A percentile compares a stretch with the other conserved stretches of the same genome.
These are phyloP conservation scores for Leistus spinibarbis DNA, from an alignment of 2,888 invertebrate species.

Conservation along the genomic window DNA sequence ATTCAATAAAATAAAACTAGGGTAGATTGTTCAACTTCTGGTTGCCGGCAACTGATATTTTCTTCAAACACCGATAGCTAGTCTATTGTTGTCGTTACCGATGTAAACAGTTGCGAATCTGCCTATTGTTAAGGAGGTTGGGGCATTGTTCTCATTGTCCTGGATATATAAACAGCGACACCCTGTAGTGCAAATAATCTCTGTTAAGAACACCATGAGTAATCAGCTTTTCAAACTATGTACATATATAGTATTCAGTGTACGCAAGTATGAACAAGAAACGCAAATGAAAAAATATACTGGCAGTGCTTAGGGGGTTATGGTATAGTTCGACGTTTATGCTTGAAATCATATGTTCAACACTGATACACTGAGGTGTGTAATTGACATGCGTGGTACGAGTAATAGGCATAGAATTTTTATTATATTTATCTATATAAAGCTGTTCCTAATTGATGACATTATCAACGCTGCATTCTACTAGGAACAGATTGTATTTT, in stretches of 20 bases:
- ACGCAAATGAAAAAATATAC: not conserved
- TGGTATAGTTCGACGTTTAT: not conserved
- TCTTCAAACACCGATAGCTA: constrained; percentile 44
- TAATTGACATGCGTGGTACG: not conserved
- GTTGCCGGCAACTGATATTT: not conserved
- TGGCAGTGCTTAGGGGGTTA: constrained; percentile 21
- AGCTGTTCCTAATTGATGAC: too few species aligned
- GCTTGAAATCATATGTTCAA: not conserved
- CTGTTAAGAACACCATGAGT: constrained; percentile 49
- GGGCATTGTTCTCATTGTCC: constrained; percentile 52
- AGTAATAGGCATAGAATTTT: not conserved
- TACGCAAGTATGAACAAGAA: not conserved
- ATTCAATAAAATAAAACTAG: not conserved
- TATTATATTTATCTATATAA: too few species aligned
- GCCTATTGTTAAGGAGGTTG: constrained; percentile 50
- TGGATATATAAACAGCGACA: constrained; percentile 52
- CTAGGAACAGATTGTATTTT: too few species aligned
- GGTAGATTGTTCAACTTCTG: not conserved
- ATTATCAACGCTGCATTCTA: too few species aligned
- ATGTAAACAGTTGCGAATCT: constrained; percentile 49
- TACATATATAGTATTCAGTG: constrained; percentile 7
- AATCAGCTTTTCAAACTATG: constrained; percentile 51
- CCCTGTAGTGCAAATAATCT: constrained; percentile 56
- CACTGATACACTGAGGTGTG: not conserved
- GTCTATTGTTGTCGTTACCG: constrained; percentile 39